Percentiles rank a stretch among this genome's conserved stretches.
These are phyloP conservation scores for Pristis pectinata DNA, from an alignment of 2,797 vertebrate genomes.

Conservation along the genomic window DNA sequence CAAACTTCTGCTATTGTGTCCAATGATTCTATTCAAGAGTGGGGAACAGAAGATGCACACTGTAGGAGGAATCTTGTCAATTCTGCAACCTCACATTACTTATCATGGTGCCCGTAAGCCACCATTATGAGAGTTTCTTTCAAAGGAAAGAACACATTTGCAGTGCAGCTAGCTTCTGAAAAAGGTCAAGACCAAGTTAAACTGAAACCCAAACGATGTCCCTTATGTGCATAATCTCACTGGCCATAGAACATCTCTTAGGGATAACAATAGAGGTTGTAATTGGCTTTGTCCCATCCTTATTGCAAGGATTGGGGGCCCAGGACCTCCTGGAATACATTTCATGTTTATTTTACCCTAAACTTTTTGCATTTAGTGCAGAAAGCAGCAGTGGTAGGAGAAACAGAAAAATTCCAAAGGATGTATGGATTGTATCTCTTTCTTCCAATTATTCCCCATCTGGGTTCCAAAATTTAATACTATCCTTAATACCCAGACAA, in stretches of 20 bases:
- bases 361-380: neutral
- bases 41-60: neutral
- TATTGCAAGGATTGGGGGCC: neutral
- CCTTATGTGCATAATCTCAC: no score
- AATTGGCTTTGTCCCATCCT: no score
- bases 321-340: neutral
- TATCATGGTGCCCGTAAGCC: neutral
- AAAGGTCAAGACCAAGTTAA: neutral
- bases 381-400: neutral
- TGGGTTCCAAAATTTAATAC: neutral
- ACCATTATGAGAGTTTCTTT: neutral
- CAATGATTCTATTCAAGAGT: neutral
- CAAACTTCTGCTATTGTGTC: neutral
- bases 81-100: neutral
- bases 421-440: neutral
- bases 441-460: neutral
- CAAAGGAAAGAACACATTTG: neutral
- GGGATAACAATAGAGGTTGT: no score
- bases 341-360: neutral
- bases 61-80: neutral
- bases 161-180: neutral
- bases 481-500: neutral
- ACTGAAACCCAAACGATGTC: no score
- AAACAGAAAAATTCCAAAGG: neutral
- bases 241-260: neutral